Evolutionary conservation across 1,140 invertebrate species (phyloP).

Genomic region (Diachasma alloeum): DNA sequence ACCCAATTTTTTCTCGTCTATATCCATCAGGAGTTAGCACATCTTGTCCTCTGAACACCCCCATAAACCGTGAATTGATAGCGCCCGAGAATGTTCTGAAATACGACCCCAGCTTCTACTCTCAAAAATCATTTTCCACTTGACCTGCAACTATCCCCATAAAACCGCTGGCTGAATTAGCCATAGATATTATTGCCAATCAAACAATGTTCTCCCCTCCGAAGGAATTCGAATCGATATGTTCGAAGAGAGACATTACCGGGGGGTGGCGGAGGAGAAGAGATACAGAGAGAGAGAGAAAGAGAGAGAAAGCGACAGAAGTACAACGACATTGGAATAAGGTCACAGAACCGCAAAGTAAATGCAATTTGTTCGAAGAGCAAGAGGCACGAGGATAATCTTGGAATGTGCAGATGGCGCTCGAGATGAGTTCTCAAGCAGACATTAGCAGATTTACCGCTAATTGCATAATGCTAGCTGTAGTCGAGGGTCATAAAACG

Average conservation of each 20-base stretch:
- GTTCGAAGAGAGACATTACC: no score
- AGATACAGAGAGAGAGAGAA: no score
- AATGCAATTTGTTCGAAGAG: slow-evolving; percentile 44
- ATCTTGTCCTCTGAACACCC: not conserved
- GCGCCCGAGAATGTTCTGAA: not conserved
- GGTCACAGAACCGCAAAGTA: slow-evolving; percentile 20
- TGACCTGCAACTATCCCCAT: not conserved
- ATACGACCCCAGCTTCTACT: not conserved
- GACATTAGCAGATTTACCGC: slow-evolving; percentile 47
- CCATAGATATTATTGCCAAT: not conserved
- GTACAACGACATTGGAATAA: no score
- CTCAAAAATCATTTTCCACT: not conserved
- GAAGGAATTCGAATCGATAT: not conserved
- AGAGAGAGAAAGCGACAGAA: no score
- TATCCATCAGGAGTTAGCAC: not conserved
- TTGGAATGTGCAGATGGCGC: not conserved
- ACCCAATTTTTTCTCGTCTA: not conserved
- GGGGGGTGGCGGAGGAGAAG: no score
- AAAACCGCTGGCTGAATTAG: not conserved
- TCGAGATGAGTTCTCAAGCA: not conserved
- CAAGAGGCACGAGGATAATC: slow-evolving; percentile 39
- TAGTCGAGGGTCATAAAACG: not conserved
- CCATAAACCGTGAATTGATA: not conserved
- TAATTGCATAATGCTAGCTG: slow-evolving; percentile 47
- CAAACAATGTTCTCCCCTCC: not conserved